Evolutionary conservation across 2,113 vertebrate genomes (phyloP).

Genomic region (Lepus americanus): DNA sequence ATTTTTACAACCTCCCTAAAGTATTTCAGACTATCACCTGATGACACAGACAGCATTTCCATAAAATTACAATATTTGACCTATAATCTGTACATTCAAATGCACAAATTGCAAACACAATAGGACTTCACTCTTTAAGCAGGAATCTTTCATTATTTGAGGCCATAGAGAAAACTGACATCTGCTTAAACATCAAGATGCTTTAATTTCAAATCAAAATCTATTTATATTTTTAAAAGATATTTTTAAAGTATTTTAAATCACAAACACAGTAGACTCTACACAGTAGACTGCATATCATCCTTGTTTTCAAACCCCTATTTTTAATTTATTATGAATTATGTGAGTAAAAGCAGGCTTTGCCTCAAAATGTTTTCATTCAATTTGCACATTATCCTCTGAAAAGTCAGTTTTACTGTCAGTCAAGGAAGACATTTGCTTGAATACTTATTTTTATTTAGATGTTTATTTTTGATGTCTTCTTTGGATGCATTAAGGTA

Average conservation of each 20-base stretch:
- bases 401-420: constrained; percentile 42
- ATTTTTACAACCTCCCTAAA: constrained; percentile 7
- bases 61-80: background rate
- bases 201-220: constrained; percentile 52
- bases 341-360: background rate
- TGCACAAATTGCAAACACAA: background rate
- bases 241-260: background rate
- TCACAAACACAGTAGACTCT: background rate
- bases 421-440: background rate
- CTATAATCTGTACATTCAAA: background rate
- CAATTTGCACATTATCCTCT: background rate
- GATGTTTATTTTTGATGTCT: background rate
- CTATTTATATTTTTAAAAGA: background rate
- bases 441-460: constrained; percentile 44
- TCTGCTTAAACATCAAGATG: background rate
- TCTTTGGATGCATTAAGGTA: background rate
- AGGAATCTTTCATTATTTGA: background rate
- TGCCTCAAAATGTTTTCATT: constrained; percentile 19
- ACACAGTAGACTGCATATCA: background rate
- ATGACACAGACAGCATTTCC: constrained; percentile 1
- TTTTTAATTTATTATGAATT: constrained; percentile 38
- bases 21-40: constrained; percentile 1
- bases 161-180: background rate
- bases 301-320: background rate
- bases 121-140: background rate